A percentile compares a stretch with the other conserved stretches of the same genome.
Conservation (phyloP, 2,113 vertebrate species). For the Cryptoleucopteryx plumbea region DNA sequence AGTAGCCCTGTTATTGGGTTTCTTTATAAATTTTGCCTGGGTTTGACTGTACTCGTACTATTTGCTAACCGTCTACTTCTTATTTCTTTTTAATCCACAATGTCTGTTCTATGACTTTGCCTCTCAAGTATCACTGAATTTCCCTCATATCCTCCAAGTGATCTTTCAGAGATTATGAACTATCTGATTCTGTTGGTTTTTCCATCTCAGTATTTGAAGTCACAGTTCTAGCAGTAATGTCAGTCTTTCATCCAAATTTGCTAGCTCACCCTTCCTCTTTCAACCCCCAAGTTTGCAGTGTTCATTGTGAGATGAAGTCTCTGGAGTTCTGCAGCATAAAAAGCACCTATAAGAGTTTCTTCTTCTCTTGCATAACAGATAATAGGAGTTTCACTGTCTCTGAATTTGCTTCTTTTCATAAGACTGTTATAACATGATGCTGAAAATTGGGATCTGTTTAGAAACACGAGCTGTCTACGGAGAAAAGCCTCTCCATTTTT, state of each 20-base stretch:
- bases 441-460: background rate
- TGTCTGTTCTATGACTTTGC: slow-evolving; percentile 36
- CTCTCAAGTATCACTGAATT: slow-evolving; percentile 19
- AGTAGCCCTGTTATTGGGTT: background rate
- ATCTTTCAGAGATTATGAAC: slow-evolving; percentile 4
- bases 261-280: background rate
- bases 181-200: background rate
- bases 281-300: background rate
- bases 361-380: background rate
- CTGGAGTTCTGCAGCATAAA: background rate
- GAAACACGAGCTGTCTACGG: background rate
- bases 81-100: slow-evolving; percentile 5
- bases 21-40: slow-evolving; percentile 12
- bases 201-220: background rate
- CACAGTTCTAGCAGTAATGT: background rate
- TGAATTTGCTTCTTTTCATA: background rate
- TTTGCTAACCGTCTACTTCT: background rate
- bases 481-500: background rate
- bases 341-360: background rate
- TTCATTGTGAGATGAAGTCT: background rate
- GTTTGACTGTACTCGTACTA: background rate
- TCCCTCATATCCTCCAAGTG: background rate
- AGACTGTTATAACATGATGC: background rate
- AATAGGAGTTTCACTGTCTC: background rate
- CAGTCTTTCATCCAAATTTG: background rate